phyloP scores from a whole-genome alignment of 2,113 vertebrate species.

The Psittacula cyanocephala region DNA sequence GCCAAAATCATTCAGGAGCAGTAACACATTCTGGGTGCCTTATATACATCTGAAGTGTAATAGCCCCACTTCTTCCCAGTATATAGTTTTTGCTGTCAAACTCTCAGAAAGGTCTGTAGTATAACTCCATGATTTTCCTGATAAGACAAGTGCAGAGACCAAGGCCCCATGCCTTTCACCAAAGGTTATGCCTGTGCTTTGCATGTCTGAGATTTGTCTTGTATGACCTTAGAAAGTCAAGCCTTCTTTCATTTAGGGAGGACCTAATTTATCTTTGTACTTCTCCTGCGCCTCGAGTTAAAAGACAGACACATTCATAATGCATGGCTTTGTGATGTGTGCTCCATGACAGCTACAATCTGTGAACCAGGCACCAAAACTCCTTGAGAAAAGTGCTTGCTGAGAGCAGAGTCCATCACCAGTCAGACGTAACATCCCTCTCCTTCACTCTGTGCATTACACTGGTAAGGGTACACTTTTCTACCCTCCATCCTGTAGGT shows the following conservation, averaged over 20 bases:
- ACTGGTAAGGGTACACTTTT: not conserved
- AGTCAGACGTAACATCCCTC: not conserved
- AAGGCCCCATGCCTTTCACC: not conserved
- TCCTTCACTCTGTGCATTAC: not conserved
- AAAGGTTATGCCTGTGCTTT: not conserved
- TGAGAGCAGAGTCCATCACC: not conserved
- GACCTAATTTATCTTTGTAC: not conserved
- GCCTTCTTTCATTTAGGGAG: not conserved
- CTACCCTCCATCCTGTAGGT: not conserved
- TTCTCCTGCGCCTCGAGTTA: not conserved
- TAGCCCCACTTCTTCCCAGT: not conserved
- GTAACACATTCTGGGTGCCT: not conserved
- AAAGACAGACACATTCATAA: conserved; percentile 47
- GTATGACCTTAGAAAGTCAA: not conserved
- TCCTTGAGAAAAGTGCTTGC: conserved; percentile 10
- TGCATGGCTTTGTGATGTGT: conserved; percentile 31
- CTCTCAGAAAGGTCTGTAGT: not conserved
- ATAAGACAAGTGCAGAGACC: not conserved
- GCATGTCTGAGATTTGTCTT: not conserved
- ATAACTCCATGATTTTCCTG: not conserved
- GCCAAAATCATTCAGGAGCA: not conserved
- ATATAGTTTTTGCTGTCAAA: not conserved
- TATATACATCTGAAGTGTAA: not conserved
- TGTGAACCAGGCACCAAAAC: conserved; percentile 22
- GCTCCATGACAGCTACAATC: conserved; percentile 48